Conservation (phyloP, 2,797 vertebrate genomes). For the Argya squamiceps region DNA sequence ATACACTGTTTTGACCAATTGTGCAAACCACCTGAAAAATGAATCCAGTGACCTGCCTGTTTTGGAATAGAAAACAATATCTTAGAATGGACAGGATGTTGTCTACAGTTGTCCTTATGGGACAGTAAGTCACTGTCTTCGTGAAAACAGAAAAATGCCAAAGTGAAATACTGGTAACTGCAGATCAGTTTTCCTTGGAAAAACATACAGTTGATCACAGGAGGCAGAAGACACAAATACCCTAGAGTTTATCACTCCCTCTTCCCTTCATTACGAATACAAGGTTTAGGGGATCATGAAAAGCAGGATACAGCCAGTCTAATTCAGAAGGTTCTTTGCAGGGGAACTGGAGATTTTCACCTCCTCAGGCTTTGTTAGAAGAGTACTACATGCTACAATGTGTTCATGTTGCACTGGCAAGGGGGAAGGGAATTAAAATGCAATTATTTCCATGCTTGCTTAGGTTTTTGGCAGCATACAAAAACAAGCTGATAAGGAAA, state of each 20-base stretch:
- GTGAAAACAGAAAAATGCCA: background rate
- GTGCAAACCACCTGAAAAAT: background rate
- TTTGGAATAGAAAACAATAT: background rate
- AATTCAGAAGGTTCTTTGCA: background rate
- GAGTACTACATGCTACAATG: background rate
- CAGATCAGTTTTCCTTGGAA: background rate
- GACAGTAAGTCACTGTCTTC: background rate
- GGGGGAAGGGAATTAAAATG: background rate
- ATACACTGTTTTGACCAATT: background rate
- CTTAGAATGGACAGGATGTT: background rate
- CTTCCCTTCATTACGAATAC: background rate
- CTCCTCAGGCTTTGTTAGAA: background rate
- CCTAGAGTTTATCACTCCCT: background rate
- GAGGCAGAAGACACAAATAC: background rate
- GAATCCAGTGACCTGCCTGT: background rate
- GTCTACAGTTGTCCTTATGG: background rate
- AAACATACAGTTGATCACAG: background rate
- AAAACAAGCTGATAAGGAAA: constrained; percentile 10
- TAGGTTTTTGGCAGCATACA: background rate
- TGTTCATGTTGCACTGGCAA: background rate
- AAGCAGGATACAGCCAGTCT: background rate
- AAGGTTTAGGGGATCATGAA: background rate
- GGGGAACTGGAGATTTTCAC: background rate
- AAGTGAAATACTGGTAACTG: background rate
- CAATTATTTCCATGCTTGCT: background rate